A percentile compares a stretch with the other conserved stretches of the same genome.
Evolutionary conservation across 2,888 invertebrate species (phyloP).

Genomic region (Rosalia funebris): DNA sequence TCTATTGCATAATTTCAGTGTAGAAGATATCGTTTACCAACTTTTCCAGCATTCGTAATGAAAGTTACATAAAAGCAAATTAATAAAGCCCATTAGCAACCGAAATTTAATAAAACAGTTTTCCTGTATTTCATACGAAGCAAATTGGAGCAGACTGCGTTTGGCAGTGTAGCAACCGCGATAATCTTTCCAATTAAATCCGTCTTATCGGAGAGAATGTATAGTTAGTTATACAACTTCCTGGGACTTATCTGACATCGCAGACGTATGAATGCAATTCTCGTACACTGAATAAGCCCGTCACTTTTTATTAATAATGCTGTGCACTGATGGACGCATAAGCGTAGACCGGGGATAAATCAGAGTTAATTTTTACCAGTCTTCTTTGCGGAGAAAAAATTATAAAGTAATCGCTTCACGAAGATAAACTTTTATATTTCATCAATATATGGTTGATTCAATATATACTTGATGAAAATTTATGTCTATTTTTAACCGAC

Average conservation of each 20-base stretch:
- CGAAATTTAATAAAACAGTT: neutral
- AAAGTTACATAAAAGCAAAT: constrained; percentile 10
- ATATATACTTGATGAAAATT: too few relatives aligned
- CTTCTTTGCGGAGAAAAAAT: too few relatives aligned
- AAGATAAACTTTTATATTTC: too few relatives aligned
- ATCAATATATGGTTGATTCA: too few relatives aligned
- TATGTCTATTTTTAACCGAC: too few relatives aligned
- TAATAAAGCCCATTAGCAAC: neutral
- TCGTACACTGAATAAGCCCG: neutral
- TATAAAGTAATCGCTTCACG: too few relatives aligned
- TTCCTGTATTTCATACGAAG: constrained; percentile 7
- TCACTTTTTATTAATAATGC: constrained; percentile 5
- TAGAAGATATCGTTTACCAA: neutral
- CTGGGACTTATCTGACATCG: constrained; percentile 8
- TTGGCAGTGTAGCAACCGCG: neutral
- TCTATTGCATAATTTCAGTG: neutral
- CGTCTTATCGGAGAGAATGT: constrained; percentile 8
- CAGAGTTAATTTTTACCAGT: too few relatives aligned
- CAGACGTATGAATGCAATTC: constrained; percentile 1
- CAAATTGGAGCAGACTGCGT: neutral
- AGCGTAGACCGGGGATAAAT: too few relatives aligned
- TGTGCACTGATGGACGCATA: neutral
- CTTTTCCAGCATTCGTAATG: neutral
- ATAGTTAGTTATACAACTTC: constrained; percentile 10
- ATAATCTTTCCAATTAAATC: constrained; percentile 1